Evolutionary conservation across 2,888 invertebrate species (phyloP).

Genomic region (Andrena hattorfiana): DNA sequence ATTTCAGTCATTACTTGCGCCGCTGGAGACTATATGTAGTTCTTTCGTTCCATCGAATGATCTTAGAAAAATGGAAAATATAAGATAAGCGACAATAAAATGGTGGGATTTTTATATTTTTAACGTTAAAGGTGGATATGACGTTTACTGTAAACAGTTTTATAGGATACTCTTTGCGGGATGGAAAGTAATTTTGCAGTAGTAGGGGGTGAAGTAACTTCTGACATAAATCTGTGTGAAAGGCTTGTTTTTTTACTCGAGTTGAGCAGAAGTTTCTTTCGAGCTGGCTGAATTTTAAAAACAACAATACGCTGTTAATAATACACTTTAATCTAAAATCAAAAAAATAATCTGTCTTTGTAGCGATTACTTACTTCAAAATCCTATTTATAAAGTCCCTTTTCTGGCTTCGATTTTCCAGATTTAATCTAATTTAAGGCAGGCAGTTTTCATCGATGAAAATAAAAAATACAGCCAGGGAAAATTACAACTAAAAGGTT

Average conservation of each 20-base stretch:
- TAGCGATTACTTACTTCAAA: too few relatives aligned
- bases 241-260: not conserved
- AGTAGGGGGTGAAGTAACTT: not conserved
- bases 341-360: too few relatives aligned
- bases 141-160: not conserved
- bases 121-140: not conserved
- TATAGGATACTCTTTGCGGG: not conserved
- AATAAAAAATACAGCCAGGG: too few relatives aligned
- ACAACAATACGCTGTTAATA: not conserved
- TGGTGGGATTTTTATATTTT: not conserved
- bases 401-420: too few relatives aligned
- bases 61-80: not conserved
- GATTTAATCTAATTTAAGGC: too few relatives aligned
- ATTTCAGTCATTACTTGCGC: constrained; percentile 1
- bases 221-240: not conserved
- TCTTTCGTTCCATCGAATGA: not conserved
- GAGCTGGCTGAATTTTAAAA: not conserved
- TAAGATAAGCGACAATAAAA: not conserved
- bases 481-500: too few relatives aligned
- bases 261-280: not conserved
- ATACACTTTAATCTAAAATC: too few relatives aligned
- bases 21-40: too few relatives aligned
- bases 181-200: not conserved
- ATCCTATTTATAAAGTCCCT: too few relatives aligned
- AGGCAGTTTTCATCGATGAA: too few relatives aligned